These are phyloP conservation scores for Hydra vulgaris DNA, from an alignment of 30 jellyfish, hydroid and myxozoan species.

Conservation along the genomic window DNA sequence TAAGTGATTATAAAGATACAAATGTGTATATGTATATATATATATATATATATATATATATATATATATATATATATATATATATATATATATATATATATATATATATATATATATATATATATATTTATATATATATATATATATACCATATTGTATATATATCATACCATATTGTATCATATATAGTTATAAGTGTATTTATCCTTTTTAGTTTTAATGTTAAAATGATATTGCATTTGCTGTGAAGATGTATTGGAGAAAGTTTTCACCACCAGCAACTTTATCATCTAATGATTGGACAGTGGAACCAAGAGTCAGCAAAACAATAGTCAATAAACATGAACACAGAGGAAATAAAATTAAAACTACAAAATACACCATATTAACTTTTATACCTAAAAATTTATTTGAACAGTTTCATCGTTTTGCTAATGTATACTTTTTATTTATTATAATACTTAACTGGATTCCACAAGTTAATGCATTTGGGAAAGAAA, in stretches of 20 bases:
- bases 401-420: constrained; percentile 88
- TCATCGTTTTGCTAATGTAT: constrained; percentile 86
- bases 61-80: too few relatives aligned
- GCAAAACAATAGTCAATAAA: background rate
- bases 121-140: too few relatives aligned
- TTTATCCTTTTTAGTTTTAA: background rate
- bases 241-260: background rate
- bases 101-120: too few relatives aligned
- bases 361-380: constrained; percentile 78
- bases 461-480: constrained; percentile 91
- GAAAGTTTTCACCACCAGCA: background rate
- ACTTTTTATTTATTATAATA: constrained; percentile 55
- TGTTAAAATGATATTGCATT: background rate
- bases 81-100: too few relatives aligned
- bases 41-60: too few relatives aligned
- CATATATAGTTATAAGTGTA: too few relatives aligned
- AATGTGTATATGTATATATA: too few relatives aligned
- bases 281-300: background rate
- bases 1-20: too few relatives aligned
- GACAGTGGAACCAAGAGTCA: constrained; percentile 5
- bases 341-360: constrained; percentile 33
- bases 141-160: too few relatives aligned
- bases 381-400: constrained; percentile 75
- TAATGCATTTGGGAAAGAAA: constrained; percentile 96
- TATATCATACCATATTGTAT: too few relatives aligned